Percentiles rank a stretch among this genome's conserved stretches.
Conservation (phyloP, 2,113 vertebrate species). For the Panurus biarmicus region DNA sequence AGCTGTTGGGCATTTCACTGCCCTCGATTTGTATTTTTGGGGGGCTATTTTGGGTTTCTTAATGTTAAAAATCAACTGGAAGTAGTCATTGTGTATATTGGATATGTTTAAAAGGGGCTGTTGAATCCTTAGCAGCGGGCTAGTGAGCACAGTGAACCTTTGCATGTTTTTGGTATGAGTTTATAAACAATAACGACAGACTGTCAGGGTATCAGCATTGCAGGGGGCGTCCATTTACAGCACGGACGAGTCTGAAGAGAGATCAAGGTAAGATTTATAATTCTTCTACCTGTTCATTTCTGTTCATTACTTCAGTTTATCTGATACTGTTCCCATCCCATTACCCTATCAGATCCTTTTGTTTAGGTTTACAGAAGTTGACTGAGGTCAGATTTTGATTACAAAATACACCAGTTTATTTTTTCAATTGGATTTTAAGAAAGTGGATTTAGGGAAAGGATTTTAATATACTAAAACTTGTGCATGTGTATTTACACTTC, state of each 20-base stretch:
- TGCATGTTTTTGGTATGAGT: conserved; percentile 85
- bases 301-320: conserved; percentile 62
- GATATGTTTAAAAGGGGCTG: conserved; percentile 57
- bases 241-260: conserved; percentile 96
- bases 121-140: conserved; percentile 57
- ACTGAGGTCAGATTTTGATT: conserved; percentile 43
- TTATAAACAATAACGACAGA: conserved; percentile 81
- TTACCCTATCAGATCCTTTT: conserved; percentile 50
- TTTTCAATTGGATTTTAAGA: conserved; percentile 48
- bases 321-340: conserved; percentile 43
- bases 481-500: background rate
- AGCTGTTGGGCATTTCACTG: conserved; percentile 62
- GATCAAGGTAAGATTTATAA: conserved; percentile 84
- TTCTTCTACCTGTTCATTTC: conserved; percentile 65
- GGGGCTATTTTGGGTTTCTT: conserved; percentile 40
- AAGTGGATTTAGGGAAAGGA: conserved; percentile 1
- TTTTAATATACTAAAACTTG: background rate
- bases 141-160: conserved; percentile 89
- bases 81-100: conserved; percentile 54
- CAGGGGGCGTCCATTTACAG: conserved; percentile 99
- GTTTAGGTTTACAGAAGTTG: conserved; percentile 13
- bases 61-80: conserved; percentile 35
- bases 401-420: background rate
- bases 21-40: conserved; percentile 51
- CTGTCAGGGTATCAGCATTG: conserved; percentile 86